Percentiles rank a stretch among this genome's conserved stretches.
These are phyloP conservation scores for Nomada flava DNA, from an alignment of 2,888 invertebrate genomes.

Conservation along the genomic window DNA sequence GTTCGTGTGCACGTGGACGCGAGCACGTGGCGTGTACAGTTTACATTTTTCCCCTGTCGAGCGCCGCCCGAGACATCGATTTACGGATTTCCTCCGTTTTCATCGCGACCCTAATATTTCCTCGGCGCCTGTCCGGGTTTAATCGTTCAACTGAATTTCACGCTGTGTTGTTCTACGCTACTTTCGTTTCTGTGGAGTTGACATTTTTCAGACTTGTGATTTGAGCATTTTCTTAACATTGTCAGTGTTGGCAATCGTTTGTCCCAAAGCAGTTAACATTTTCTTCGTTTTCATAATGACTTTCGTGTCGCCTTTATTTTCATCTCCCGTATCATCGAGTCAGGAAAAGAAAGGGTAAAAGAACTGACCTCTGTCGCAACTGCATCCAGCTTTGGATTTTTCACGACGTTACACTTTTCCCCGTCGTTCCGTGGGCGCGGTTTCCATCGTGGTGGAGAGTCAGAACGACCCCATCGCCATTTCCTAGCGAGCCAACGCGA, in stretches of 20 bases:
- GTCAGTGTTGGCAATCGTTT: too few relatives aligned
- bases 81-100: neutral
- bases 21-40: slow-evolving; percentile 32
- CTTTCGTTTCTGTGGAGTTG: too few relatives aligned
- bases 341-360: too few relatives aligned
- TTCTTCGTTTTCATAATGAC: too few relatives aligned
- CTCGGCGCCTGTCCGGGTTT: neutral
- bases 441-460: slow-evolving; percentile 26
- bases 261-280: too few relatives aligned
- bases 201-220: too few relatives aligned
- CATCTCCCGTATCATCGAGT: too few relatives aligned
- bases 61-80: neutral
- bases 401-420: slow-evolving; percentile 4
- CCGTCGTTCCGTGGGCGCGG: neutral
- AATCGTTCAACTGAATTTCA: neutral
- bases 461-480: slow-evolving; percentile 30
- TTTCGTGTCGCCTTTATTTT: too few relatives aligned
- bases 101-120: neutral
- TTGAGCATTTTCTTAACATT: too few relatives aligned
- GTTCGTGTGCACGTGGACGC: slow-evolving; percentile 38
- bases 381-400: neutral
- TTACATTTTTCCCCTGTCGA: slow-evolving; percentile 13
- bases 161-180: neutral
- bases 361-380: too few relatives aligned
- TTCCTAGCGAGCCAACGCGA: slow-evolving; percentile 24